Base-by-base conservation (phyloP, 2,797 vertebrate genomes). In the Lindbergichthys nudifrons region DNA sequence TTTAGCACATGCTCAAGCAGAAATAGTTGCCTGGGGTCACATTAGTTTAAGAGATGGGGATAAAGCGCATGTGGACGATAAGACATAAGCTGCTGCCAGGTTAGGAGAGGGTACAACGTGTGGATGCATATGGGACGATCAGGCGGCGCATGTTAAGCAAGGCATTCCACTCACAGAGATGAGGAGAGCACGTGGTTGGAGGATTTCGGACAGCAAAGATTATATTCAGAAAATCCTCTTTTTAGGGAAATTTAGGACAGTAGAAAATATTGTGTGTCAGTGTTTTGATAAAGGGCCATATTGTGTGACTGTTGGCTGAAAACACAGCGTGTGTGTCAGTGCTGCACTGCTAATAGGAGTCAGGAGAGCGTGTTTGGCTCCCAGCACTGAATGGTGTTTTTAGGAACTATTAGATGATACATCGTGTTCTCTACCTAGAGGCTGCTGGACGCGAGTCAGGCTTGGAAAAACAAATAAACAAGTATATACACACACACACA, bases 321-420 rank as follows among this genome's bases (percentile, higher is more conserved):
- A 77, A 72, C 48, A 73, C 19, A 60, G 23, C 23, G 50, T 4
- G 26, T 42, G 47, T 73, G 58, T 66, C 77, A 73, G 64, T 63
- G 61, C 63, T 82, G 58, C 52, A 21, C 15, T 61, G 41, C 70
- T 88, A 89, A 90, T 88, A 26, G 60, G 61, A 87, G 73, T 90
- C 88, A 87, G 83, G 77, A 89, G 84, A 88, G 69, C 54, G 10
- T 61, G 78, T 56, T 79, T 71, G 77, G 77, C 85, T 79, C 58
- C 50, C 23, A 75, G 82, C 65, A 15, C 77, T 66, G 64, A 86
- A 41, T 39, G 13, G 81, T 85, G n/a, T 78, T 9, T 86, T 81
- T 70, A 73, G 73, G 70, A 63, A 62, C 67, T 80, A 76, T 69
- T 82, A 80, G 60, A 81, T 59, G 72, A 77, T 70, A 73, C 87